phyloP scores from a whole-genome alignment of 2,888 invertebrate species.

The Nomada ferruginata region DNA sequence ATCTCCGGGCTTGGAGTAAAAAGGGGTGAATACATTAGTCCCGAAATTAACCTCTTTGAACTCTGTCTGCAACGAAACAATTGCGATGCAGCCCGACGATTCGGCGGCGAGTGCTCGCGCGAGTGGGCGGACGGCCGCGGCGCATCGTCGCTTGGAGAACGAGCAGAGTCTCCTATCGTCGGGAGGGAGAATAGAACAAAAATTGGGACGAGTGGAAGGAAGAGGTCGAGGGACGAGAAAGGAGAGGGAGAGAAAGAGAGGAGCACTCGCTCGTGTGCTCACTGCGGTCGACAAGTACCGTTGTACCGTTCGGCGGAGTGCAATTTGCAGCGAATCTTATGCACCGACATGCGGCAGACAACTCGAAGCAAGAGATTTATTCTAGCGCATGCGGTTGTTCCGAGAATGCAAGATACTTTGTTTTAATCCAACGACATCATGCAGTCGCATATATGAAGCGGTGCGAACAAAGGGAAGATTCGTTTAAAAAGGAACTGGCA shows the following conservation, averaged over 20 bases:
- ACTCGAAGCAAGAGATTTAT: constrained; percentile 79
- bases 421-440: constrained; percentile 70
- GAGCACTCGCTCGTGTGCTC: constrained; percentile 22
- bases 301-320: constrained; percentile 58
- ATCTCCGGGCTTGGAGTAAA: constrained; percentile 84
- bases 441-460: constrained; percentile 65
- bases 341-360: constrained; percentile 81
- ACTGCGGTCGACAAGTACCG: constrained; percentile 45
- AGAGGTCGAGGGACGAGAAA: neutral
- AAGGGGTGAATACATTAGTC: constrained; percentile 84
- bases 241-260: constrained; percentile 4
- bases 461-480: neutral
- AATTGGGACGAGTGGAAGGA: constrained; percentile 49
- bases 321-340: constrained; percentile 76
- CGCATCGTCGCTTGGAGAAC: neutral
- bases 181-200: neutral
- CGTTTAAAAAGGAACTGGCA: neutral
- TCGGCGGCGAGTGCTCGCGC: constrained; percentile 51
- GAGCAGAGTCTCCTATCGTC: neutral
- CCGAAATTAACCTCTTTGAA: constrained; percentile 83
- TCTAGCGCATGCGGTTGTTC: constrained; percentile 73
- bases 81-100: constrained; percentile 80
- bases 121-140: neutral
- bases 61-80: constrained; percentile 81
- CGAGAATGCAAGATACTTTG: constrained; percentile 70